Conservation (phyloP, 2,113 vertebrate genomes). For the Hydrochoerus hydrochaeris region DNA sequence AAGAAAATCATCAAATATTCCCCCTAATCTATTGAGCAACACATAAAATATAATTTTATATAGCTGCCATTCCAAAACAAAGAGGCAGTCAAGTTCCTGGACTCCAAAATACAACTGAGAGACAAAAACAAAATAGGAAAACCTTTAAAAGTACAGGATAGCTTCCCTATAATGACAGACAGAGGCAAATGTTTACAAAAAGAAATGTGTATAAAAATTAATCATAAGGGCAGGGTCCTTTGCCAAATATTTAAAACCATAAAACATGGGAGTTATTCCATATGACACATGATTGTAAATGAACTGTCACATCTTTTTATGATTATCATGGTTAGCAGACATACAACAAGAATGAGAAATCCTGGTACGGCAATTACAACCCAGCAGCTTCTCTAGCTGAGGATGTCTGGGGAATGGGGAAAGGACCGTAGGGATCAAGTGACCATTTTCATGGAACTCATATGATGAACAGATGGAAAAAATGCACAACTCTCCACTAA, state of each 20-base stretch:
- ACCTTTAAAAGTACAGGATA: neutral
- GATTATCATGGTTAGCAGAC: neutral
- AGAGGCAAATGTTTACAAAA: neutral
- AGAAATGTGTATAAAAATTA: neutral
- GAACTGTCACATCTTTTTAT: neutral
- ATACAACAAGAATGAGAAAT: neutral
- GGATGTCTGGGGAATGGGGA: neutral
- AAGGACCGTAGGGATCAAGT: neutral
- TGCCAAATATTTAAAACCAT: neutral
- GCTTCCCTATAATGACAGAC: neutral
- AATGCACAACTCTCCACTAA: neutral
- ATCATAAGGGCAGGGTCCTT: neutral
- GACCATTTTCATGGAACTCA: neutral
- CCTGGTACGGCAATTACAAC: neutral
- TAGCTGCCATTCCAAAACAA: neutral
- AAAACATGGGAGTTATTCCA: neutral
- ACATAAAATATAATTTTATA: neutral
- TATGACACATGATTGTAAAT: neutral
- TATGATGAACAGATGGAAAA: neutral
- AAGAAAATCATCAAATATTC: neutral
- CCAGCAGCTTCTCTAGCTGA: neutral
- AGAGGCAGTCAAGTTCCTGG: neutral
- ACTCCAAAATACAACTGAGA: neutral
- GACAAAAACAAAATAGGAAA: neutral
- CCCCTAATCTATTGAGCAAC: neutral